These are phyloP conservation scores for Neomonachus schauinslandi DNA, from an alignment of 2,113 vertebrate species.

Conservation along the genomic window DNA sequence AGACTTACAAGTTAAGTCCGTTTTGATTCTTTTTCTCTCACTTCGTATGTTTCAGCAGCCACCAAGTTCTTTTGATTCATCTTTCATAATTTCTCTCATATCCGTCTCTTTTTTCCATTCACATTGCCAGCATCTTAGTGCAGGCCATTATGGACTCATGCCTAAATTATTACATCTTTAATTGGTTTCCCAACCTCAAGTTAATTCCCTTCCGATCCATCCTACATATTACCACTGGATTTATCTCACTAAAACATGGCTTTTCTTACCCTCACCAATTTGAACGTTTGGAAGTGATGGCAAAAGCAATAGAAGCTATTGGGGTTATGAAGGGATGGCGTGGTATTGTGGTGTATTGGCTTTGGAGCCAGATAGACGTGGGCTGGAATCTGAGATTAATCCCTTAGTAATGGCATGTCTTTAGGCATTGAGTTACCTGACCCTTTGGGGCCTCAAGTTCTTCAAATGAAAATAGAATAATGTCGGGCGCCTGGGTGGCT, in stretches of 20 bases:
- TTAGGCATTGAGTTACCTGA: constrained; percentile 42
- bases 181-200: constrained; percentile 67
- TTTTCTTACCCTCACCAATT: constrained; percentile 40
- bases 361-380: background rate
- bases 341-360: background rate
- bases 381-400: background rate
- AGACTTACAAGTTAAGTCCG: constrained; percentile 47
- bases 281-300: constrained; percentile 49
- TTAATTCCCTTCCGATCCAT: constrained; percentile 59
- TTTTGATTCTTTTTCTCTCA: constrained; percentile 44
- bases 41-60: constrained; percentile 23
- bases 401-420: background rate
- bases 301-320: constrained; percentile 35
- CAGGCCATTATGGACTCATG: constrained; percentile 47
- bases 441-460: background rate
- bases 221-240: constrained; percentile 43
- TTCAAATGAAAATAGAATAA: constrained; percentile 30
- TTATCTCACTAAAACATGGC: constrained; percentile 55
- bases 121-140: background rate
- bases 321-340: background rate
- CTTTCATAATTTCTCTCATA: constrained; percentile 57
- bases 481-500: background rate
- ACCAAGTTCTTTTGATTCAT: constrained; percentile 62
- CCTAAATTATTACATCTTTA: constrained; percentile 76
- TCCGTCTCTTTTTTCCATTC: background rate